A percentile compares a stretch with the other conserved stretches of the same genome.
Conservation (phyloP, 2,888 invertebrate genomes). For the Serripes groenlandicus region DNA sequence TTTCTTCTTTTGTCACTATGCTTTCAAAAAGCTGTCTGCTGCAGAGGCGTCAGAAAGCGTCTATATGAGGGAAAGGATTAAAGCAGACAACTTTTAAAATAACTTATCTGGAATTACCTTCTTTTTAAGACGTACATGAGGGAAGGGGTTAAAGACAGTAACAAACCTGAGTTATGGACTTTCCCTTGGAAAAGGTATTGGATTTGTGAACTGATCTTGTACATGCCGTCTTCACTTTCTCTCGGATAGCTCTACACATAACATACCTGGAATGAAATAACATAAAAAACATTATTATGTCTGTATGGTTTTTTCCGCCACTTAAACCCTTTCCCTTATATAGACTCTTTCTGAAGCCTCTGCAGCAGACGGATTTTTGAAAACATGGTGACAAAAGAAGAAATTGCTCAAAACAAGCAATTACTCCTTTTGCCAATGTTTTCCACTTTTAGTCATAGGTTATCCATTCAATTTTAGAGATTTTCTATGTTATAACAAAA, state of each 20-base stretch:
- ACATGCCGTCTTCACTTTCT: slow-evolving; percentile 79
- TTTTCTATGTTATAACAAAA: no score
- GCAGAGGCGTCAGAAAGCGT: no score
- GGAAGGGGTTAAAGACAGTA: no score
- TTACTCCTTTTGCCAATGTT: not conserved
- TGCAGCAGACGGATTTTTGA: not conserved
- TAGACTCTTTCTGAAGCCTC: not conserved
- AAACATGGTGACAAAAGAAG: not conserved
- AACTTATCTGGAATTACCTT: not conserved
- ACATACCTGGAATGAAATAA: slow-evolving; percentile 81
- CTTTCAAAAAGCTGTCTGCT: no score
- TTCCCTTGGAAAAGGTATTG: slow-evolving; percentile 74
- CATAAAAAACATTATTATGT: not conserved
- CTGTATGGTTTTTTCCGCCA: not conserved
- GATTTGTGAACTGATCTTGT: slow-evolving; percentile 60
- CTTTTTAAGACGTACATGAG: no score
- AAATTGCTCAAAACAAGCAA: not conserved
- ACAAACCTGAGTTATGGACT: slow-evolving; percentile 69
- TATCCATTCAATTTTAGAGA: no score
- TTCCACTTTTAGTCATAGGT: no score
- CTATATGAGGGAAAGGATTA: no score
- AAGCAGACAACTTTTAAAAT: not conserved
- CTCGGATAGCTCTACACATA: slow-evolving; percentile 84
- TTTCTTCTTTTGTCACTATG: no score
- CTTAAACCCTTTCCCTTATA: not conserved